Base-by-base conservation (phyloP, 2,797 vertebrate species). In the Novumbra hubbsi region DNA sequence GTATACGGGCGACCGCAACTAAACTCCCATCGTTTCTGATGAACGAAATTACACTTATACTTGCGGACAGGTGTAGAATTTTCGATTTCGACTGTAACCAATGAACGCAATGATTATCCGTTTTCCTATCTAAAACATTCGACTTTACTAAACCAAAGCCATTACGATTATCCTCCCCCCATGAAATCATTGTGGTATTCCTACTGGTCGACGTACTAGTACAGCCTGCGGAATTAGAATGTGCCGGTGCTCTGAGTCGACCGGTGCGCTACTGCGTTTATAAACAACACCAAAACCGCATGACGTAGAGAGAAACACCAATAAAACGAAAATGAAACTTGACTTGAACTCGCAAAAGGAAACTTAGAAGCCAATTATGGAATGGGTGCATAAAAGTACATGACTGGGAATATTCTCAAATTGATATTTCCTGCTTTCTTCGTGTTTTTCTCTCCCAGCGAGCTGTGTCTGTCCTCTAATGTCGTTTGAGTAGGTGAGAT, bases 151-250 rank as follows among this genome's bases (percentile, higher is more conserved):
- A 48, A 11, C 70, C 79, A 21, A 72, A 65, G 30, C 52, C 69
- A 50, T 15, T 19, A 38, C 41, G 38, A 27, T 19, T 64, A 9
- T 48, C 69, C 21, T 82, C 75, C 16, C 78, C 81, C 78, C 75
- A 80, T 52, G 70, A 77, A 63, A 77, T 68, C 73, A 74, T 71
- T 15, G 28, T 64, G 21, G n/a, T 60, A 12, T 24, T 57, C 55
- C 21, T 57, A 17, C 8, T 21, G 34, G 27, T 15, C 38, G 15
- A 57, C 12, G 9, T 24, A 24, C 12, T 0, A 45, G n/a, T n/a
- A n/a, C n/a, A 45, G 14, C 41, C 12, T 1, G 41, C 41, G 2
- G 41, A 14, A 1, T 11, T 45, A 41, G 41, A 41, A 3, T 45
- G 41, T 45, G 21, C 11, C n/a, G 55, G 16, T 24, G n/a, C n/a